phyloP scores from a whole-genome alignment of 2,797 vertebrate species.

The Manis javanica region DNA sequence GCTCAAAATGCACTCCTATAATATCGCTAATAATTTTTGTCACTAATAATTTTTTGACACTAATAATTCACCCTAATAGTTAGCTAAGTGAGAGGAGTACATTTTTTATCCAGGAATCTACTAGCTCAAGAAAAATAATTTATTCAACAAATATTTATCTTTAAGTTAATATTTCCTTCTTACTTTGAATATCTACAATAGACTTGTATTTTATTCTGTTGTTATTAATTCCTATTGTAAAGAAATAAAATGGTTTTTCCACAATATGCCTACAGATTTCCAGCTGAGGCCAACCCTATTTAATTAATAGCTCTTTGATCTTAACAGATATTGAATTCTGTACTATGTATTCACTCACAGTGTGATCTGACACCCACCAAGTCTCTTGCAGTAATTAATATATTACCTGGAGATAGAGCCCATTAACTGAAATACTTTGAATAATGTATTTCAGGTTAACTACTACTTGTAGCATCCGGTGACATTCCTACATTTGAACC shows the following conservation, averaged over 20 bases:
- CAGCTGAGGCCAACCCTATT: constrained; percentile 39
- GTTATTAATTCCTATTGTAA: constrained; percentile 56
- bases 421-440: constrained; percentile 39
- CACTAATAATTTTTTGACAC: constrained; percentile 22
- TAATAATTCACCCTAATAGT: neutral
- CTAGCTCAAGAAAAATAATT: constrained; percentile 49
- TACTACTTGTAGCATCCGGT: neutral
- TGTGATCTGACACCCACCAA: constrained; percentile 39
- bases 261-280: constrained; percentile 14
- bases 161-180: constrained; percentile 4
- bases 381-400: constrained; percentile 52
- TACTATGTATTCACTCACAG: constrained; percentile 39
- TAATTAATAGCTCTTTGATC: constrained; percentile 63
- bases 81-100: neutral
- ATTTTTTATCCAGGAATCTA: neutral
- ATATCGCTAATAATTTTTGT: neutral
- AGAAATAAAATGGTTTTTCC: constrained; percentile 40
- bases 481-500: neutral
- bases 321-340: constrained; percentile 54
- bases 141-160: constrained; percentile 44
- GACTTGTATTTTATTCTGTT: constrained; percentile 14
- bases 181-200: neutral
- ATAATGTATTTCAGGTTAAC: constrained; percentile 35
- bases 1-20: neutral
- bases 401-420: constrained; percentile 1